A percentile compares a stretch with the other conserved stretches of the same genome.
Conservation (phyloP, 2,797 vertebrate genomes). For the Fratercula arctica region DNA sequence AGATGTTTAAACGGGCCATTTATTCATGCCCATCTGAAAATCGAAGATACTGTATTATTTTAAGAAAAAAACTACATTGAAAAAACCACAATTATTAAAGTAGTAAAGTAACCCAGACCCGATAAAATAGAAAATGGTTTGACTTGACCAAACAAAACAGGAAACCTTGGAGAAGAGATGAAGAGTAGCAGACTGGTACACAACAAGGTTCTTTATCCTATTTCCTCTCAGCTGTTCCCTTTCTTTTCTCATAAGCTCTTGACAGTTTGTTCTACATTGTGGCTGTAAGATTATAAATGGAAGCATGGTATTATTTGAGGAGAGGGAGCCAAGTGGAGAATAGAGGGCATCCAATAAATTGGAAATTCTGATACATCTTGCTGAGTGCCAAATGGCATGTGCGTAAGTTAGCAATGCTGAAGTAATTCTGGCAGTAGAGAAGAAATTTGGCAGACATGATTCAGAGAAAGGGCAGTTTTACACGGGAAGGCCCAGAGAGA, state of each 20-base stretch:
- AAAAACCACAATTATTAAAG: background rate
- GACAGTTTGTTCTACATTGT: background rate
- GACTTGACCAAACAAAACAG: background rate
- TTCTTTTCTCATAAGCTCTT: background rate
- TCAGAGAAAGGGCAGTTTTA: background rate
- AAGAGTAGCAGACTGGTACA: background rate
- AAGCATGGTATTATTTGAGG: background rate
- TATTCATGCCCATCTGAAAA: background rate
- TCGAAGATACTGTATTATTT: background rate
- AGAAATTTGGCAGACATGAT: background rate
- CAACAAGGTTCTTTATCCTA: background rate
- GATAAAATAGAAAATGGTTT: background rate
- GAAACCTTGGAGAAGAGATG: background rate
- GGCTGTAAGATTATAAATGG: background rate
- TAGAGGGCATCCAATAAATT: constrained; percentile 25
- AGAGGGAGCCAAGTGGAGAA: background rate
- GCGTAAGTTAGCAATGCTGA: background rate
- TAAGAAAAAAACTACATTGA: background rate
- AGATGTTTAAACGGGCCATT: background rate
- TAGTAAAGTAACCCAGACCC: background rate
- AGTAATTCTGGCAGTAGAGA: background rate
- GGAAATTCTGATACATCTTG: constrained; percentile 8
- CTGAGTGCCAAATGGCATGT: constrained; percentile 25
- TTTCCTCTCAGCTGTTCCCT: background rate
- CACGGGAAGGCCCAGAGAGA: background rate